These are phyloP conservation scores for Perizoma flavofasciatum DNA, from an alignment of 2,888 invertebrate genomes.

Conservation along the genomic window DNA sequence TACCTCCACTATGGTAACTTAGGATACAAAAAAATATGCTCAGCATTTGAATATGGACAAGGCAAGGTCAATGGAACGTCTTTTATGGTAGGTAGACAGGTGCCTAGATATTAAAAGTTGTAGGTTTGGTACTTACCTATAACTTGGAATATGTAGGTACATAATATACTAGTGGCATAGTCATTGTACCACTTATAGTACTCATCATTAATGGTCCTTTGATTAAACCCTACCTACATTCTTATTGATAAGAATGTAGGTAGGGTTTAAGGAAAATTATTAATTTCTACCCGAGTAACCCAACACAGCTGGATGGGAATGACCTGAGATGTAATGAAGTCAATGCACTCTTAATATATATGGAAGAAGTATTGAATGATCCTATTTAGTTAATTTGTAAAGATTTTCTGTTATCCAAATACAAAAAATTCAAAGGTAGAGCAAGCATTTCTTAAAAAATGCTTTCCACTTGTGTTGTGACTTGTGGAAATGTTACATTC, in stretches of 20 bases:
- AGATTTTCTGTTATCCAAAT: no score
- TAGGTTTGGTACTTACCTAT: no score
- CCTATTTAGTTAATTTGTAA: no score
- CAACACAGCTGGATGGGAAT: slow-evolving; percentile 5
- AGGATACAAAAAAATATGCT: slow-evolving; percentile 21
- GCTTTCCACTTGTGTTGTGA: no score
- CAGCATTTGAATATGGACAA: slow-evolving; percentile 12
- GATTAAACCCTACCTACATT: neutral
- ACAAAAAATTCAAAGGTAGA: no score
- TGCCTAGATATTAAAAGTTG: neutral
- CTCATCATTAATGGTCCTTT: neutral
- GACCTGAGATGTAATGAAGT: slow-evolving; percentile 9
- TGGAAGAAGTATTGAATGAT: no score
- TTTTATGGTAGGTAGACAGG: neutral
- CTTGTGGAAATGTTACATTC: no score
- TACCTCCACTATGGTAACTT: neutral
- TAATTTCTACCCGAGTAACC: neutral
- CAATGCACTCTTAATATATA: slow-evolving; percentile 1
- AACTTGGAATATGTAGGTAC: no score
- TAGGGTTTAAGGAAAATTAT: neutral
- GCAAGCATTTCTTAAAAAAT: no score
- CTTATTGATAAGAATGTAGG: neutral
- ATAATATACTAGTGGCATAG: no score
- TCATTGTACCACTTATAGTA: no score
- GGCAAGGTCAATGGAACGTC: slow-evolving; percentile 20